Evolutionary conservation across 2,888 invertebrate genomes (phyloP).

Genomic region (Eilema depressum): DNA sequence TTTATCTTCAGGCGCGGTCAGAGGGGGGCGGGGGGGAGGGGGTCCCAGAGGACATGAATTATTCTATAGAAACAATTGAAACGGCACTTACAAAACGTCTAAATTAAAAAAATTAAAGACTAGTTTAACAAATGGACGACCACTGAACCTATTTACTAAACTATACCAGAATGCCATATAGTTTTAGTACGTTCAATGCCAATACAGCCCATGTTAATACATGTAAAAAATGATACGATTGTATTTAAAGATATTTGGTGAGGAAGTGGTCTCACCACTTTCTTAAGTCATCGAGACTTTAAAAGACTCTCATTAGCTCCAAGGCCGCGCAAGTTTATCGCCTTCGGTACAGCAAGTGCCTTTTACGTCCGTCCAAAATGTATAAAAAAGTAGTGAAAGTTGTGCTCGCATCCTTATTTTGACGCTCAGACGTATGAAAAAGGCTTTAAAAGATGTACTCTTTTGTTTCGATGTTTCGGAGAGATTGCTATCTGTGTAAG

Average conservation of each 20-base stretch:
- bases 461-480: slow-evolving; percentile 21
- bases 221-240: not conserved
- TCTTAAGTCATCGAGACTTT: slow-evolving; percentile 1
- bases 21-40: no score
- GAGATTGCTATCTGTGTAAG: slow-evolving; percentile 20
- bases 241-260: not conserved
- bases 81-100: no score
- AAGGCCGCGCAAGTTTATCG: slow-evolving; percentile 7
- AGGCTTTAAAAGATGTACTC: slow-evolving; percentile 36
- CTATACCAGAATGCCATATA: no score
- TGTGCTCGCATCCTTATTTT: slow-evolving; percentile 42
- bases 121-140: no score
- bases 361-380: slow-evolving; percentile 19
- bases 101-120: no score
- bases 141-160: no score
- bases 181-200: no score
- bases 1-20: no score
- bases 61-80: no score
- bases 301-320: not conserved
- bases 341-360: slow-evolving; percentile 18
- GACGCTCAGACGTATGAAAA: slow-evolving; percentile 27
- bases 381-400: slow-evolving; percentile 49
- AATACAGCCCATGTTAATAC: no score
- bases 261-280: not conserved
- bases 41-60: no score